Evolutionary conservation across 2,888 invertebrate species (phyloP), one percentile per base, ranked within the genome.

Genomic region (Dryobota labecula): DNA sequence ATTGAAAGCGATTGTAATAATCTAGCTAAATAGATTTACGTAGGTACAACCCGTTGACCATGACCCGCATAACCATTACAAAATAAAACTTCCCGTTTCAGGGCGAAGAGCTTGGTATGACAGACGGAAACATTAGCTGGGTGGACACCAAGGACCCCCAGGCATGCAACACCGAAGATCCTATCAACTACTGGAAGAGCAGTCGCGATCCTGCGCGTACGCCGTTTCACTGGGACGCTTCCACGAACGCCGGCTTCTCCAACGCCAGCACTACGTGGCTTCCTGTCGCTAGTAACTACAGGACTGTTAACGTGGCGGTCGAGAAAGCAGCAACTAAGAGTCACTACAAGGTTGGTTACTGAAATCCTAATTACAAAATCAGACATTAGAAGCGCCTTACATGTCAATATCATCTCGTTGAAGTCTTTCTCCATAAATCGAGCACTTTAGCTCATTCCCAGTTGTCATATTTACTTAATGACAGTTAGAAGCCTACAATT

Each of bases 31-130:
- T 36, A 0, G 15, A 9, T 63, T 56, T 38, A n/a, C 27, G 9
- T 15, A 15, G 63, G 9, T 43, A 24, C 18, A 62, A 20, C 24
- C 18, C 24, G 5, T 27, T 13, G 58, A 2, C 33, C n/a, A n/a
- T n/a, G n/a, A n/a, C n/a, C 62, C 20, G 62, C 24, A 47, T 63
- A 9, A 27, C 27, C 15, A n/a, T 54, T n/a, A 33, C 3, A 41
- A 63, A 63, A 24, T 65, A 43, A 43, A 43, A 13, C n/a, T 56
- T 7, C 3, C 27, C 2, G 24, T 68, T 45, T 41, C 96, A 98
- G 94, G 98, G 98, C 2, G 98, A 98, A 89, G 98, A 98, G 90
- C 96, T 98, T 70, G 98, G 98, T 13, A 98, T 98, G 98, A 95
- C 96, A 0, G 97, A 98, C 87, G 96, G 96, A 2, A 90, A 91